These are phyloP conservation scores for Notocelia uddmanniana DNA, from an alignment of 2,888 invertebrate genomes.

Conservation along the genomic window DNA sequence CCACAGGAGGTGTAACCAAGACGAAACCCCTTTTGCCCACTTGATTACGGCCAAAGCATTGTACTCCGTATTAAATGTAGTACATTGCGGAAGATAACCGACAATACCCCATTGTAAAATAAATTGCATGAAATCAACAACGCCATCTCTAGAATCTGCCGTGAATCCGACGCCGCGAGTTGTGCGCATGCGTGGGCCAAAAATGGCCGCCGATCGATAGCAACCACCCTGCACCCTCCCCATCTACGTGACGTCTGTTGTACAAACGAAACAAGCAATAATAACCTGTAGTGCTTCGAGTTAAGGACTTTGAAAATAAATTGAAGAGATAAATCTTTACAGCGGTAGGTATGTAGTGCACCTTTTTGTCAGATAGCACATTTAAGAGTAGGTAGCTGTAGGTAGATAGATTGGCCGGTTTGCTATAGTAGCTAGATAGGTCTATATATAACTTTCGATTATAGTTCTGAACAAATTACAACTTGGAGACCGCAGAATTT, in stretches of 20 bases:
- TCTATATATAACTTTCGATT: constrained; percentile 3
- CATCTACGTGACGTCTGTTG: constrained; percentile 55
- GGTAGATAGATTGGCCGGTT: constrained; percentile 18
- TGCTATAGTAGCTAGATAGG: too few relatives aligned
- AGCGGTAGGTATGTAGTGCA: constrained; percentile 26
- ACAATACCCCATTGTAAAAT: constrained; percentile 28
- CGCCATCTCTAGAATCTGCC: constrained; percentile 73
- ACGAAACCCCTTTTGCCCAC: background rate
- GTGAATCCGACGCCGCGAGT: constrained; percentile 51
- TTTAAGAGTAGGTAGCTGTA: constrained; percentile 23
- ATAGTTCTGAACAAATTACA: background rate
- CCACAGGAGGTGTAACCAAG: background rate
- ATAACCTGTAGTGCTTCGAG: constrained; percentile 50
- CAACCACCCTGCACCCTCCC: constrained; percentile 74
- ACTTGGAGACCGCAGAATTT: too few relatives aligned
- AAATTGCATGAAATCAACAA: constrained; percentile 52
- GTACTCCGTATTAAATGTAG: background rate
- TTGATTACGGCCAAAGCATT: constrained; percentile 1
- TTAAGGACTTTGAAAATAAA: constrained; percentile 53
- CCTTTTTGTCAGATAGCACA: constrained; percentile 44
- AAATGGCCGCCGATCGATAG: constrained; percentile 83
- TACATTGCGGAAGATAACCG: constrained; percentile 9
- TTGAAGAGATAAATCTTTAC: constrained; percentile 63
- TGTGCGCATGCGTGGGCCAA: constrained; percentile 73
- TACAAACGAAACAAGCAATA: constrained; percentile 55